Percentiles rank a stretch among this genome's conserved stretches.
Conservation (phyloP, 2,888 invertebrate species). For the Andrena chrysosceles region DNA sequence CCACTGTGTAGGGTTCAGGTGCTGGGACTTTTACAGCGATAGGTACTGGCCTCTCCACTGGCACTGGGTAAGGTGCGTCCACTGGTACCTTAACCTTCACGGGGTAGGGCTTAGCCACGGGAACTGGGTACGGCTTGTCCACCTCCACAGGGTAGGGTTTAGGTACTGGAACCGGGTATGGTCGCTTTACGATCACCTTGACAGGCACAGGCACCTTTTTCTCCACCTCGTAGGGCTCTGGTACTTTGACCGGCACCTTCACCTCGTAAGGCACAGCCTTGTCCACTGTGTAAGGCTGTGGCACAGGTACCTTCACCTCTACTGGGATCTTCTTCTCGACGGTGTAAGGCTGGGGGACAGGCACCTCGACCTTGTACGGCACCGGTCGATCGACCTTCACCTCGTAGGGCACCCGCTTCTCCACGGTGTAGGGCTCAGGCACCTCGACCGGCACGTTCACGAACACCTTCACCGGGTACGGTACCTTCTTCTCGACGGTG, state of each 20-base stretch:
- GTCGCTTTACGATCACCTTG: constrained; percentile 88
- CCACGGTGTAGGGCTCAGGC: constrained; percentile 87
- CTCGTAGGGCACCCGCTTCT: constrained; percentile 78
- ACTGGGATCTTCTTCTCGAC: constrained; percentile 79
- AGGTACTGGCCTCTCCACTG: constrained; percentile 89
- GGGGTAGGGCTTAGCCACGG: constrained; percentile 86
- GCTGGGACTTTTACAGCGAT: constrained; percentile 89
- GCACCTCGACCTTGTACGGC: constrained; percentile 79
- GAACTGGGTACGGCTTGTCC: constrained; percentile 88
- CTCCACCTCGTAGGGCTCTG: constrained; percentile 90
- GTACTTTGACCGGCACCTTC: constrained; percentile 89
- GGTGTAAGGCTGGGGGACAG: constrained; percentile 82
- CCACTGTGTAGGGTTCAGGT: constrained; percentile 89
- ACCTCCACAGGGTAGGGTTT: constrained; percentile 90
- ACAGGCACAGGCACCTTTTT: constrained; percentile 90
- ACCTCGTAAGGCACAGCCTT: constrained; percentile 87
- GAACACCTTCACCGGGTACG: constrained; percentile 86
- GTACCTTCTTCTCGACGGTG: constrained; percentile 88
- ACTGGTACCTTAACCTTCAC: constrained; percentile 83
- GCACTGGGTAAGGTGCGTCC: constrained; percentile 88
- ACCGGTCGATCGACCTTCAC: constrained; percentile 76
- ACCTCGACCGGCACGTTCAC: constrained; percentile 71
- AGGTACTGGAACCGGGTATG: constrained; percentile 59
- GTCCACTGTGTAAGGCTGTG: constrained; percentile 78
- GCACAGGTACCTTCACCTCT: constrained; percentile 77